A percentile compares a stretch with the other conserved stretches of the same genome.
Evolutionary conservation across 2,113 vertebrate genomes (phyloP).

Genomic region (Electrona antarctica): DNA sequence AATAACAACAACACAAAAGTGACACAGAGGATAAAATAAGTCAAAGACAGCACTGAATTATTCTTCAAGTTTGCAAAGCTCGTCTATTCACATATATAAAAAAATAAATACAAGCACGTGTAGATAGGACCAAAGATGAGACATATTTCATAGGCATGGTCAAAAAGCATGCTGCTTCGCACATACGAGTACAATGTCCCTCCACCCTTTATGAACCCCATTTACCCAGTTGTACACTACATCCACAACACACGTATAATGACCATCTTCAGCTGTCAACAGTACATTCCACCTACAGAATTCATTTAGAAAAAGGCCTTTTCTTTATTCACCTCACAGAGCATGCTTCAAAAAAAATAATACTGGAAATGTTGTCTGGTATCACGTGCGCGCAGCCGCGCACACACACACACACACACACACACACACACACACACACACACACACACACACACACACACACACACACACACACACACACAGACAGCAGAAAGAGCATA

Average conservation of each 20-base stretch:
- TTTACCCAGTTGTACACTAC: conserved; percentile 22
- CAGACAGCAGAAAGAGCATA: conserved; percentile 25
- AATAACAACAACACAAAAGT: background rate
- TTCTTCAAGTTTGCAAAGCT: conserved; percentile 36
- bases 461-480: too few relatives aligned
- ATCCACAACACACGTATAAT: conserved; percentile 53
- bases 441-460: too few relatives aligned
- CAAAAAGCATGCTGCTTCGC: conserved; percentile 74
- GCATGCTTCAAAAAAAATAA: conserved; percentile 54
- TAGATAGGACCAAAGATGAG: conserved; percentile 61
- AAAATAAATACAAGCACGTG: conserved; percentile 71
- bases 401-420: too few relatives aligned
- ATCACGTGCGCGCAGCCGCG: background rate
- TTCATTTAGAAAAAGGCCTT: conserved; percentile 57
- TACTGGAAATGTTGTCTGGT: conserved; percentile 46
- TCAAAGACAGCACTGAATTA: conserved; percentile 28
- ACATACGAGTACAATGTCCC: conserved; percentile 51
- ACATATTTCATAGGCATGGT: conserved; percentile 63
- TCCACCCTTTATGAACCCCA: conserved; percentile 24
- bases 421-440: too few relatives aligned
- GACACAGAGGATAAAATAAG: conserved; percentile 1
- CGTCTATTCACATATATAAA: conserved; percentile 47
- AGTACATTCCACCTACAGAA: conserved; percentile 64
- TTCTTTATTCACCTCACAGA: conserved; percentile 37
- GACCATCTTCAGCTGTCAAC: conserved; percentile 42